phyloP scores from a whole-genome alignment of 2,797 vertebrate species.

The Valencia hispanica region DNA sequence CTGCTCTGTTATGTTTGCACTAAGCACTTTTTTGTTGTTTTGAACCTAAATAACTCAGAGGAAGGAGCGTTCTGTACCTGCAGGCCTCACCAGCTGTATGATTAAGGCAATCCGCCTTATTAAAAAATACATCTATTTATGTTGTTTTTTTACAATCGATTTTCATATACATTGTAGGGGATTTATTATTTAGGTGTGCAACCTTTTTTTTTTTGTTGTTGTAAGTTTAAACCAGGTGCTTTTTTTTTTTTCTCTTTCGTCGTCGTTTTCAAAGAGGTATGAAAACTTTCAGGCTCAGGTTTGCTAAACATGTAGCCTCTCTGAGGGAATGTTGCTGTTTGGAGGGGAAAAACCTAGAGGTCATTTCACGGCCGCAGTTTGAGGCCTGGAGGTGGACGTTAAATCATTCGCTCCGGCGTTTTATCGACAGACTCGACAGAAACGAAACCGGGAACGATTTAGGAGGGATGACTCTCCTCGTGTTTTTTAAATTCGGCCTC shows the following conservation, averaged over 20 bases:
- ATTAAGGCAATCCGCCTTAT: no score
- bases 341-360: constrained; percentile 12
- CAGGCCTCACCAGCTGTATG: no score
- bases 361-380: constrained; percentile 56
- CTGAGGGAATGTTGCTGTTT: background rate
- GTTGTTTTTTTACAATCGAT: no score
- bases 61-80: no score
- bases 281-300: background rate
- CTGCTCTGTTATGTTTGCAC: no score
- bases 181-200: background rate
- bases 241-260: background rate
- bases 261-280: background rate
- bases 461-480: background rate
- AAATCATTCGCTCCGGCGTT: background rate
- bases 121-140: no score
- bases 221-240: background rate
- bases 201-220: background rate
- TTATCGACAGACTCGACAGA: background rate
- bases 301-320: background rate
- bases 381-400: constrained; percentile 25
- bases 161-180: no score
- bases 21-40: no score
- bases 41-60: no score
- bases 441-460: background rate
- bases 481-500: background rate